Evolutionary conservation across 2,888 invertebrate species (phyloP).

Genomic region (Zhuqinia jingwanae): DNA sequence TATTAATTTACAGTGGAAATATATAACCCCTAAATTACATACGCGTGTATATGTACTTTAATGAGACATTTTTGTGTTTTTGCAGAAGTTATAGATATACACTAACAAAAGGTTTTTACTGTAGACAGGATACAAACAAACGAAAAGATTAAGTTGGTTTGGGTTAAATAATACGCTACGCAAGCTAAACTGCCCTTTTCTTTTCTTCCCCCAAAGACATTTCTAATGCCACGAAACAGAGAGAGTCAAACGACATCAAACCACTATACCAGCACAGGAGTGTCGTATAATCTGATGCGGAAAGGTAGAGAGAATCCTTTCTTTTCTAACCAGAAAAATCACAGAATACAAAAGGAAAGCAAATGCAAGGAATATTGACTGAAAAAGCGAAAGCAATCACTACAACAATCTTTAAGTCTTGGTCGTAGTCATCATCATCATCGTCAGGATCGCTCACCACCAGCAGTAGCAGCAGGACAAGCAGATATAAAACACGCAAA

Average conservation of each 20-base stretch:
- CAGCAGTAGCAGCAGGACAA: not conserved
- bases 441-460: conserved; percentile 48
- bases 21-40: no score
- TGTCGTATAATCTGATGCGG: not conserved
- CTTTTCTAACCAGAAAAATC: not conserved
- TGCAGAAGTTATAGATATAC: no score
- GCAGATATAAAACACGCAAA: not conserved
- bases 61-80: no score
- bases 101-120: no score
- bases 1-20: no score
- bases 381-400: conserved; percentile 14
- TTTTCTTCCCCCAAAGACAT: conserved; percentile 33
- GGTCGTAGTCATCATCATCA: no score
- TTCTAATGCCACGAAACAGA: not conserved
- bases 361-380: conserved; percentile 7
- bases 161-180: conserved; percentile 43
- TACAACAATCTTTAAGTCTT: conserved; percentile 7
- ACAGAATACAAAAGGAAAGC: conserved; percentile 13
- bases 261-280: conserved; percentile 34
- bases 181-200: conserved; percentile 24
- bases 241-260: conserved; percentile 22
- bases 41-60: no score
- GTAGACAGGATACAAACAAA: no score
- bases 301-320: conserved; percentile 22
- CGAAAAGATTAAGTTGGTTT: no score